Percentiles rank a stretch among this genome's conserved stretches.
These are phyloP conservation scores for Caenorhabditis afra DNA, from an alignment of 2,888 invertebrate genomes.

Conservation along the genomic window DNA sequence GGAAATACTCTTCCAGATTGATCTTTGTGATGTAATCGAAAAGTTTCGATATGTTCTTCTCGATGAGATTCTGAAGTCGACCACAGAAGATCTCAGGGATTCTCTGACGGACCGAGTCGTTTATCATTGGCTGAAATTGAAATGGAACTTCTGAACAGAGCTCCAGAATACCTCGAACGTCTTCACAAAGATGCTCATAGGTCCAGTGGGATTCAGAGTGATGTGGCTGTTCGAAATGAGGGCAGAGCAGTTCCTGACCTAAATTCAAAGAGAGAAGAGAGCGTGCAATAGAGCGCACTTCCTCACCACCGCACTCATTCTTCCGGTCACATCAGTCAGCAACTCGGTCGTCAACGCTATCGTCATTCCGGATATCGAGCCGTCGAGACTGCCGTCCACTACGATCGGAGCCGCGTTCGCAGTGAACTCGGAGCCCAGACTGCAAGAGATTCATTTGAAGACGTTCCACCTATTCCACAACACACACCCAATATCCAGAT, in stretches of 20 bases:
- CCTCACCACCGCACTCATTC: slow-evolving; percentile 70
- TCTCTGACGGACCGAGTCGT: slow-evolving; percentile 74
- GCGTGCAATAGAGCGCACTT: too few relatives aligned
- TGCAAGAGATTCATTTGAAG: background rate
- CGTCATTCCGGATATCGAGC: slow-evolving; percentile 73
- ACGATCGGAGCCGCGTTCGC: slow-evolving; percentile 61
- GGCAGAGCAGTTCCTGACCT: slow-evolving; percentile 76
- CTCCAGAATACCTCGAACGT: slow-evolving; percentile 79
- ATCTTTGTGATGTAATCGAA: slow-evolving; percentile 72
- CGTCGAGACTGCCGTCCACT: slow-evolving; percentile 68
- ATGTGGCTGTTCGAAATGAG: slow-evolving; percentile 74
- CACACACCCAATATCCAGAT: slow-evolving; percentile 61
- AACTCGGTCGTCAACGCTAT: slow-evolving; percentile 74
- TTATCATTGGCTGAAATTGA: slow-evolving; percentile 71
- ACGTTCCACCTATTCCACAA: too few relatives aligned
- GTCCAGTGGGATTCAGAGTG: slow-evolving; percentile 74
- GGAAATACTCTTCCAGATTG: slow-evolving; percentile 73
- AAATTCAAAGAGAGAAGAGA: slow-evolving; percentile 1
- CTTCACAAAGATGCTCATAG: slow-evolving; percentile 75
- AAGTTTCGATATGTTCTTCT: slow-evolving; percentile 75
- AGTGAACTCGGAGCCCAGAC: slow-evolving; percentile 45
- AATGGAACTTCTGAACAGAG: background rate
- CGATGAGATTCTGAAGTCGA: slow-evolving; percentile 75
- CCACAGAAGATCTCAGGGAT: slow-evolving; percentile 77
- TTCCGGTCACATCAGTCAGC: slow-evolving; percentile 68